Evolutionary conservation across 2,888 invertebrate genomes (phyloP), one percentile per base, ranked within the genome.

Genomic region (Dicycla oo): DNA sequence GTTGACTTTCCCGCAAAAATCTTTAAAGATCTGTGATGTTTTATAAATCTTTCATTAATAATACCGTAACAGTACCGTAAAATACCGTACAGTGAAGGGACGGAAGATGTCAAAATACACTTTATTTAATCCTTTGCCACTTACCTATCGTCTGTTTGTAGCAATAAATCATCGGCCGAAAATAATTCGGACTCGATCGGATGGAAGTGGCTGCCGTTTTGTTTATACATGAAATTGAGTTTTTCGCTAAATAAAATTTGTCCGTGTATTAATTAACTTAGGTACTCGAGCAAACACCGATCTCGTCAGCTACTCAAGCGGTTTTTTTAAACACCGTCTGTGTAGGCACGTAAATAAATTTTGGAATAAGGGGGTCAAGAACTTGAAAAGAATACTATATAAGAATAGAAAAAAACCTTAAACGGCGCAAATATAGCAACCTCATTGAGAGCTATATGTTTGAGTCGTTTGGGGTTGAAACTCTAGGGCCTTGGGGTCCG

Each of bases 151-250:
- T 69, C 71, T 83, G 83, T 82, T 74, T 77, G 78, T 63, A 74
- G 75, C 69, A 84, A 89, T 88, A 85, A 87, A 85, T 89, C 87
- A 90, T 82, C 67, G 63, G 73, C 47, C 71, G 64, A 73, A 85
- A 88, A 88, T 88, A 79, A 85, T 87, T 86, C 84, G 65, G 69
- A 86, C 75, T 71, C 84, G 82, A 85, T 89, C 82, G 75, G 64
- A 82, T 84, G 69, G 78, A 88, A 78, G 81, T 82, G 85, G 82
- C 78, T 73, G 77, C 82, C 86, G 77, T 85, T 85, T 75, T 92
- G 91, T 92, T 92, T 93, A 87, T 88, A 78, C 81, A 86, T 86
- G 89, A 91, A 92, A 93, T 93, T 91, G 92, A 91, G 87, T 91
- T 92, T 91, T 90, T 88, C 87, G 87, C 86, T 82, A 88, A 90